A percentile compares a stretch with the other conserved stretches of the same genome.
Conservation (phyloP, 37 sponge, comb jelly and placozoan species). For the Lycopodina hypogea region DNA sequence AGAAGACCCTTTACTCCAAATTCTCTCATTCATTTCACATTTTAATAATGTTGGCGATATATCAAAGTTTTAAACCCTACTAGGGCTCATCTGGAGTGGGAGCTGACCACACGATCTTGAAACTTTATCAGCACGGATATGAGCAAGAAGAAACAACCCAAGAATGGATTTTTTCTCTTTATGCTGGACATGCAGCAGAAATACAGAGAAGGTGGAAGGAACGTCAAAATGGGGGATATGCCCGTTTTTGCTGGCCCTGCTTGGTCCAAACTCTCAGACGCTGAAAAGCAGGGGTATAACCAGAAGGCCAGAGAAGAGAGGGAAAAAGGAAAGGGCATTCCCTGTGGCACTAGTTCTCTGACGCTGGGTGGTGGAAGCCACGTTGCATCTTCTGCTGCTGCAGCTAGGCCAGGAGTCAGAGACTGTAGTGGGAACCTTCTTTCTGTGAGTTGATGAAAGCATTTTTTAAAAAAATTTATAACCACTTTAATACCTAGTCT, state of each 20-base stretch:
- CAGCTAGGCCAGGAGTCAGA: conserved; percentile 25
- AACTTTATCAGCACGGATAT: too few species aligned
- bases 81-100: too few species aligned
- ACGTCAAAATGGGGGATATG: conserved; percentile 63
- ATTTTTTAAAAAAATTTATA: too few species aligned
- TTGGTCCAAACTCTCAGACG: conserved; percentile 63
- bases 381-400: neutral
- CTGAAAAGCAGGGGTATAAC: conserved; percentile 41
- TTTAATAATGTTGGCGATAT: too few species aligned
- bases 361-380: neutral
- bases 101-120: too few species aligned
- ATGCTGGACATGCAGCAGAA: conserved; percentile 79
- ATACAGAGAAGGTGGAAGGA: conserved; percentile 40
- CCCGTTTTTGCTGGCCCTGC: conserved; percentile 57
- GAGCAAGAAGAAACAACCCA: conserved; percentile 73
- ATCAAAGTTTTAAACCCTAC: too few species aligned
- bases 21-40: too few species aligned
- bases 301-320: conserved; percentile 54
- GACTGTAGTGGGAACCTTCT: conserved; percentile 58
- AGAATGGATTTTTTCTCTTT: conserved; percentile 68
- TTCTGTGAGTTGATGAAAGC: conserved; percentile 54
- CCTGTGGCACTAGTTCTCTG: neutral
- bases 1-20: too few species aligned
- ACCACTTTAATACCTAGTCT: too few species aligned
- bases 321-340: neutral